These are phyloP conservation scores for Saimiri boliviensis DNA, from an alignment of 2,113 vertebrate genomes.

Conservation along the genomic window DNA sequence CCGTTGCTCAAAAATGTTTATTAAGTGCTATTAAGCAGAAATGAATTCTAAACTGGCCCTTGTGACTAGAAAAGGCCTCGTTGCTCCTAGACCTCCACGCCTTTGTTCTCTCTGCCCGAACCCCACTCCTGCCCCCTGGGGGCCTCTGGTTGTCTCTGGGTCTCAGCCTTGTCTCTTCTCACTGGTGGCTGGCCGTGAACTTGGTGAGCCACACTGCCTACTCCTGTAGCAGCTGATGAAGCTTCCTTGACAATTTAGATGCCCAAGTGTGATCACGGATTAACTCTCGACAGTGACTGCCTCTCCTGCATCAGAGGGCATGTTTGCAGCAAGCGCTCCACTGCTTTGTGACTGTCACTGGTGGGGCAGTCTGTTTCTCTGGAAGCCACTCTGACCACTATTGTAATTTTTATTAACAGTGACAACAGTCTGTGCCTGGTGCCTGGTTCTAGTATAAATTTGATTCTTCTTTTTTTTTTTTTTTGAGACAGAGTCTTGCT, in stretches of 20 bases:
- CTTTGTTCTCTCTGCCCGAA: not conserved
- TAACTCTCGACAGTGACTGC: not conserved
- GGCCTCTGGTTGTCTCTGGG: not conserved
- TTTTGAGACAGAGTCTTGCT: no score
- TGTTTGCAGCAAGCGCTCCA: not conserved
- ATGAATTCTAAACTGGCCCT: not conserved
- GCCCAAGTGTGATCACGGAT: not conserved
- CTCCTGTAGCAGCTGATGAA: not conserved
- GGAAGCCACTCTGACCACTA: not conserved
- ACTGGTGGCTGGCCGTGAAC: not conserved
- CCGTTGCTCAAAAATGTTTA: not conserved
- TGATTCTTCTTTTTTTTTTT: no score
- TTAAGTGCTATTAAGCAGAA: not conserved
- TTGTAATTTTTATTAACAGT: not conserved
- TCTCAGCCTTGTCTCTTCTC: not conserved
- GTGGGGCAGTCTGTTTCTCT: not conserved
- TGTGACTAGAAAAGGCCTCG: not conserved
- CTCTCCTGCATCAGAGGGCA: not conserved
- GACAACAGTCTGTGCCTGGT: not conserved
- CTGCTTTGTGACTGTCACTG: not conserved
- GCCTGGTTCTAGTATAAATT: not conserved
- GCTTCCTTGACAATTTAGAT: not conserved
- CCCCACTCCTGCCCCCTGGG: no score
- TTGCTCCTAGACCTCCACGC: not conserved
- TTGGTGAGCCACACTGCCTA: not conserved